Evolutionary conservation across 2,888 invertebrate species (phyloP).

Genomic region (Tineola bisselliella): DNA sequence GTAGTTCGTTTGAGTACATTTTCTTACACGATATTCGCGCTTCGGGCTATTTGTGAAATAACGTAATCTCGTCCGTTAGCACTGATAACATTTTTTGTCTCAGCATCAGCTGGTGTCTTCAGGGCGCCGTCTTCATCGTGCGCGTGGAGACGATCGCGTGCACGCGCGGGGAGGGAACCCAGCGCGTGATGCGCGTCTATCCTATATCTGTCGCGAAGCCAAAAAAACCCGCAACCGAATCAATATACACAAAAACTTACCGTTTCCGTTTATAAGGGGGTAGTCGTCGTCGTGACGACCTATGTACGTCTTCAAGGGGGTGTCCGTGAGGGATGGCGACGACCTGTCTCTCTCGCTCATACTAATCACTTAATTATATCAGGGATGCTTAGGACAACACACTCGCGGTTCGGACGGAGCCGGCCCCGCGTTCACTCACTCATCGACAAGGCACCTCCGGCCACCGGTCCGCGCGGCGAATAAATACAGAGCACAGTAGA

Average conservation of each 20-base stretch:
- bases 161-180: slow-evolving; percentile 18
- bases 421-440: slow-evolving; percentile 51
- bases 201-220: slow-evolving; percentile 14
- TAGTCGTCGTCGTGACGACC: slow-evolving; percentile 84
- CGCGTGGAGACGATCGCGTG: slow-evolving; percentile 8
- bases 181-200: slow-evolving; percentile 26
- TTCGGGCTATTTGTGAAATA: too few relatives aligned
- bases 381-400: slow-evolving; percentile 30
- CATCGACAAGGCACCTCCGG: slow-evolving; percentile 62
- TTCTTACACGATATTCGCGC: too few relatives aligned
- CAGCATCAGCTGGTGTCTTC: slow-evolving; percentile 15
- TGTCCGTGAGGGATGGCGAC: slow-evolving; percentile 88
- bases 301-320: slow-evolving; percentile 87
- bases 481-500: slow-evolving; percentile 31
- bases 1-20: slow-evolving; percentile 17
- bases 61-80: background rate
- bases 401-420: slow-evolving; percentile 42
- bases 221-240: background rate
- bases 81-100: slow-evolving; percentile 13
- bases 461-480: slow-evolving; percentile 65
- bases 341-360: slow-evolving; percentile 92
- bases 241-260: slow-evolving; percentile 42
- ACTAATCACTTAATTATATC: slow-evolving; percentile 70
- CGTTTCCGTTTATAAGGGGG: slow-evolving; percentile 81
- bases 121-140: slow-evolving; percentile 19